Evolutionary conservation across 2,113 vertebrate genomes (phyloP), one percentile per base, ranked within the genome.

Genomic region (Uropsilus gracilis): DNA sequence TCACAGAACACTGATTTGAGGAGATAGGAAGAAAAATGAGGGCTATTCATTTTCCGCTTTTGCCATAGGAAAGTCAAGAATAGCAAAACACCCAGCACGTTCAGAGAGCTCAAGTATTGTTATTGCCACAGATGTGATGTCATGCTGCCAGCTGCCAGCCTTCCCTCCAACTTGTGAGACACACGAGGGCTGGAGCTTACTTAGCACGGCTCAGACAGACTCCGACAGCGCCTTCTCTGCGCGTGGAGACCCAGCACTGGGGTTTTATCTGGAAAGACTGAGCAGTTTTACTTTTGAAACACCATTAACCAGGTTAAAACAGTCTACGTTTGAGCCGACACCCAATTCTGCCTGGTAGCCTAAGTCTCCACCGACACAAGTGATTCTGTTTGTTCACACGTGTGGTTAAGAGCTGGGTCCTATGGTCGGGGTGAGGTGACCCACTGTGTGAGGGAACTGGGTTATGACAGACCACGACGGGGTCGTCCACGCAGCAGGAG

Each of bases 1-100:
- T 96, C 72, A 77, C 55, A 73, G 63, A 94, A 82, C 75, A 73
- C 32, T 39, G 44, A 63, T 73, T 20, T 75, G 75, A 81, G 86
- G 57, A 82, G 50, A 48, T 63, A 73, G 8, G 59, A 89, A 57
- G 78, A 86, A 83, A 91, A 59, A 85, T 50, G 39, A 83, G 76
- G 22, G 80, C 71, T 89, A 57, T 42, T 34, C 39, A 69, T 88
- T 92, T 88, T 86, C 91, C 71, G 8, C 55, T 37, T 78, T 46
- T 55, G 77, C 39, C 11, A 53, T 0, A 24, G 93, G 66, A 72
- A 94, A 88, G 42, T 64, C 69, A 85, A 96, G 68, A 76, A 68
- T 30, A 30, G 85, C 16, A 22, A 34, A 80, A 66, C 17, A 66
- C 46, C 61, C 37, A 64, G 71, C 50, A 44, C 32, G 34, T 69